Evolutionary conservation across 2,113 vertebrate genomes (phyloP).

Genomic region (Cinclus cinclus): DNA sequence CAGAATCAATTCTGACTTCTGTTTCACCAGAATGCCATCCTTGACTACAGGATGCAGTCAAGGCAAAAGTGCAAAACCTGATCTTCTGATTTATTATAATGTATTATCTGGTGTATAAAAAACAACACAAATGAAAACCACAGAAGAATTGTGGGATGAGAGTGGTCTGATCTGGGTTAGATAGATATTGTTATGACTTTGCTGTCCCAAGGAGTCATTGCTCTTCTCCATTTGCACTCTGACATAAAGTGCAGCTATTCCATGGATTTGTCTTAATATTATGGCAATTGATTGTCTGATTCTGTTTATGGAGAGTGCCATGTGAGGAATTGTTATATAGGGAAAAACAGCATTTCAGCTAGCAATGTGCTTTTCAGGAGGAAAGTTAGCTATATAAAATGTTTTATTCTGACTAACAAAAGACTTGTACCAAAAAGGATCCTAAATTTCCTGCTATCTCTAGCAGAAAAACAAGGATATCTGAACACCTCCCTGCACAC

Average conservation of each 20-base stretch:
- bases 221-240: background rate
- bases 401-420: background rate
- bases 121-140: background rate
- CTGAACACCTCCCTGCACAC: background rate
- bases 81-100: background rate
- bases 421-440: background rate
- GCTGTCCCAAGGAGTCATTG: background rate
- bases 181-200: background rate
- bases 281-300: fast-evolving
- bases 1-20: background rate
- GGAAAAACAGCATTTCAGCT: background rate
- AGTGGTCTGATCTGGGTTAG: background rate
- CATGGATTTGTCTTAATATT: background rate
- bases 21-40: background rate
- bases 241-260: background rate
- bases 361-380: background rate
- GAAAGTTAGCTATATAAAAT: background rate
- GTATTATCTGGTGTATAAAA: background rate
- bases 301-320: background rate
- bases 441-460: background rate
- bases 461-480: background rate
- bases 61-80: background rate
- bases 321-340: background rate
- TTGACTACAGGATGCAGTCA: background rate
- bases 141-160: background rate